These are phyloP conservation scores for Tiaroga cobitis DNA, from an alignment of 2,797 vertebrate species.

Conservation along the genomic window DNA sequence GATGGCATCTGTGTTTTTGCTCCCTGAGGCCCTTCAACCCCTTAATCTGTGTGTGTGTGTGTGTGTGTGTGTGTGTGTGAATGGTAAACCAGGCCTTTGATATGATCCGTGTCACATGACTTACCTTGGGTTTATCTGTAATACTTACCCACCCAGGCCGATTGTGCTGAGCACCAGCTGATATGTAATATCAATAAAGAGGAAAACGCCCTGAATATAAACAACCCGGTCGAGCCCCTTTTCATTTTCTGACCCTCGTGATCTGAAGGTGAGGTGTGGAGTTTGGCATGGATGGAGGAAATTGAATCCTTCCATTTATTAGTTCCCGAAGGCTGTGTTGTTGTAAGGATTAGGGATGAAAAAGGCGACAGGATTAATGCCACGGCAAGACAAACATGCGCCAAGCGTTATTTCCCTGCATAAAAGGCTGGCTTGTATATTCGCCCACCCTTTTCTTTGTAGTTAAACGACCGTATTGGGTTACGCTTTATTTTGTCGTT, in stretches of 20 bases:
- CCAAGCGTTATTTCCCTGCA: slow-evolving; percentile 65
- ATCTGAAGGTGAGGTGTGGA: slow-evolving; percentile 75
- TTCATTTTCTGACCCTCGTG: slow-evolving; percentile 64
- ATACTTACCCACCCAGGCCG: slow-evolving; percentile 66
- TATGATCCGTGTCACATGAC: slow-evolving; percentile 62
- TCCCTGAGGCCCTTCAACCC: slow-evolving; percentile 58
- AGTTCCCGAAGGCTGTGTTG: slow-evolving; percentile 74
- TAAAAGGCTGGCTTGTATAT: slow-evolving; percentile 65
- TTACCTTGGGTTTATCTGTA: slow-evolving; percentile 68
- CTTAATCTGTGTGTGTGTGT: neutral
- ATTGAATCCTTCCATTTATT: slow-evolving; percentile 78
- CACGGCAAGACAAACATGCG: slow-evolving; percentile 71
- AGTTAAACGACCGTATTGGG: slow-evolving; percentile 50
- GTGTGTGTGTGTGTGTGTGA: neutral
- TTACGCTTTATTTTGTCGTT: slow-evolving; percentile 58
- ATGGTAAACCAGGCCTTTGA: slow-evolving; percentile 59
- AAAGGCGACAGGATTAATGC: slow-evolving; percentile 68
- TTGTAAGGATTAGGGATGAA: slow-evolving; percentile 77
- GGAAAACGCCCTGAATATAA: slow-evolving; percentile 72
- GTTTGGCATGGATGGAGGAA: slow-evolving; percentile 75
- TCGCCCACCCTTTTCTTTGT: slow-evolving; percentile 30
- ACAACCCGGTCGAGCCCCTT: slow-evolving; percentile 61
- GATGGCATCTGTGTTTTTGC: slow-evolving; percentile 62
- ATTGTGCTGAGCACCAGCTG: slow-evolving; percentile 53
- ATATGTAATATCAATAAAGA: slow-evolving; percentile 73